phyloP scores from a whole-genome alignment of 2,888 invertebrate genomes.

The Coenonympha arcania region DNA sequence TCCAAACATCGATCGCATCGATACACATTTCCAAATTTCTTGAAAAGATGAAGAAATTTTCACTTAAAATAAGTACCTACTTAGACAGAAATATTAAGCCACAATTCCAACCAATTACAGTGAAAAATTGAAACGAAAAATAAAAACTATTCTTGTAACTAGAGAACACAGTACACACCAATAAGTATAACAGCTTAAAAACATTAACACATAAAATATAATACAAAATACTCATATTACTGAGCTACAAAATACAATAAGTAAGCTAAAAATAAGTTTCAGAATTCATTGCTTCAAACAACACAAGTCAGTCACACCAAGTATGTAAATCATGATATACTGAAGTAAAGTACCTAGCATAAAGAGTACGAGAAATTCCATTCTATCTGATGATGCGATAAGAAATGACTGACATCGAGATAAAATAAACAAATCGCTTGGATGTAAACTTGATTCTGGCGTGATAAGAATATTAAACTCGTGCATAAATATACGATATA shows the following conservation, averaged over 20 bases:
- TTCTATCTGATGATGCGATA: constrained; percentile 17
- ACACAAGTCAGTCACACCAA: no score
- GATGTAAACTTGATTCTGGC: constrained; percentile 11
- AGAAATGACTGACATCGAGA: constrained; percentile 17
- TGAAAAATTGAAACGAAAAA: no score
- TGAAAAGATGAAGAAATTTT: not conserved
- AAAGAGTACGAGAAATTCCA: constrained; percentile 11
- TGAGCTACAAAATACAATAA: not conserved
- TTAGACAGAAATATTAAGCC: no score
- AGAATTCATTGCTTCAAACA: not conserved
- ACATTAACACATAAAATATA: not conserved
- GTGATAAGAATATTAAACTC: constrained; percentile 2
- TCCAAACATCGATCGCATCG: not conserved
- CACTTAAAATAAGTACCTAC: not conserved
- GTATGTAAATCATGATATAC: not conserved
- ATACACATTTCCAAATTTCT: not conserved
- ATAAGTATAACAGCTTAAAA: no score
- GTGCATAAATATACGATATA: not conserved
- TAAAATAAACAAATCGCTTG: constrained; percentile 16
- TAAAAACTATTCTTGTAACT: no score
- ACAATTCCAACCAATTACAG: no score
- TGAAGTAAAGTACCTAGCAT: not conserved
- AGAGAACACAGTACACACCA: no score
- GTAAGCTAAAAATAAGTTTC: no score
- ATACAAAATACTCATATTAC: not conserved